Evolutionary conservation across 2,797 vertebrate genomes (phyloP).

Genomic region (Choloepus didactylus): DNA sequence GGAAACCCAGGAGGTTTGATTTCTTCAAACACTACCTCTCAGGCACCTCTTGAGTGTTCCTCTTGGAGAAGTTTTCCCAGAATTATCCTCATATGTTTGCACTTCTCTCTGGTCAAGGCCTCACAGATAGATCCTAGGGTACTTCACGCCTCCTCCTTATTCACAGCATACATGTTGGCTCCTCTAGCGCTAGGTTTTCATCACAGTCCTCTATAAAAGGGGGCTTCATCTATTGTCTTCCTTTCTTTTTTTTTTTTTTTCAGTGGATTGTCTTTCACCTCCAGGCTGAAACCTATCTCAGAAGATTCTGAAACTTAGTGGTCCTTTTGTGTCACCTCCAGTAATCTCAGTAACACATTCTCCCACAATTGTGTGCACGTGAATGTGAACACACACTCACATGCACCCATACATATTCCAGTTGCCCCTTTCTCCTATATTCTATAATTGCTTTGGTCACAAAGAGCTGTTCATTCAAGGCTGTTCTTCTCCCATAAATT

Average conservation of each 20-base stretch:
- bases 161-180: not conserved
- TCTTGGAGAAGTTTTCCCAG: not conserved
- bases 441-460: not conserved
- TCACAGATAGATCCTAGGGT: not conserved
- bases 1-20: not conserved
- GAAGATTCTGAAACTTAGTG: not conserved
- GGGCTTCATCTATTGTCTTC: not conserved
- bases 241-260: not conserved
- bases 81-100: not conserved
- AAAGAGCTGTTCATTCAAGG: not conserved
- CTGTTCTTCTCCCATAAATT: not conserved
- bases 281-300: not conserved
- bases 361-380: not conserved
- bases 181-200: not conserved
- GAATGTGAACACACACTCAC: not conserved
- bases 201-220: not conserved
- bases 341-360: not conserved
- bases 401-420: not conserved
- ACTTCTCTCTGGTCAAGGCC: not conserved
- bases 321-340: not conserved
- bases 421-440: not conserved
- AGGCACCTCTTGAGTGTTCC: not conserved
- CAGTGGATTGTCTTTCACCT: not conserved
- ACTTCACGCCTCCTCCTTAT: not conserved
- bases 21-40: not conserved